Evolutionary conservation across 1,140 invertebrate genomes (phyloP), one percentile per base, ranked within the genome.

Genomic region (Habropoda laboriosa): DNA sequence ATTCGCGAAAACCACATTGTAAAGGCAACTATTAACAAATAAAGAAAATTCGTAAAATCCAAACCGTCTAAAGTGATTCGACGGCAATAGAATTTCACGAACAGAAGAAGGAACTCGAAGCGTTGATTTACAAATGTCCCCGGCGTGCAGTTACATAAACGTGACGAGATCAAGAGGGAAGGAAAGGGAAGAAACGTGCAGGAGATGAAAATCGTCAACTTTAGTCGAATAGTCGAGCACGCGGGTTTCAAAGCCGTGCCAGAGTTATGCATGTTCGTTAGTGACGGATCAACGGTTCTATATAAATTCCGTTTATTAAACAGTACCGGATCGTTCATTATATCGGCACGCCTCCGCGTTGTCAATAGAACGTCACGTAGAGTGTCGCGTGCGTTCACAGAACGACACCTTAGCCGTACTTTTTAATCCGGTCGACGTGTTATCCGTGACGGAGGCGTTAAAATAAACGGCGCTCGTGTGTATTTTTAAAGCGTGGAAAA

Each of bases 251-350:
- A n/a, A 18, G 13, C 32, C 3, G 32, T 24, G 55, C 18, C 55
- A 71, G n/a, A n/a, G 75, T 71, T 78, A 61, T 51, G 55, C 40
- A 78, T 60, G 75, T 78, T 78, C 67, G 75, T 78, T 78, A 78
- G 75, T 58, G 66, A 60, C 75, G 75, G 75, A 78, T 78, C 66
- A 78, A 61, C 66, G 7, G 45, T 71, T 78, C 67, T 71, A 71
- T 71, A 60, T 61, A 78, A 78, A 78, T 61, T 78, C 45, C 21
- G 21, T 71, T 71, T 71, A 78, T 78, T 78, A 78, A n/a, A 78
- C 75, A 60, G 61, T 38, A 42, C 4, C 32, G 13, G 40, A 70
- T 70, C 27, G 53, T 40, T 71, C 55, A 55, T 49, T 71, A 70
- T 58, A 49, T 30, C 21, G 67, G 75, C 75, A 78, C 55, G 67